Conservation (phyloP, 2,797 vertebrate genomes). For the Pseudochirops cupreus region DNA sequence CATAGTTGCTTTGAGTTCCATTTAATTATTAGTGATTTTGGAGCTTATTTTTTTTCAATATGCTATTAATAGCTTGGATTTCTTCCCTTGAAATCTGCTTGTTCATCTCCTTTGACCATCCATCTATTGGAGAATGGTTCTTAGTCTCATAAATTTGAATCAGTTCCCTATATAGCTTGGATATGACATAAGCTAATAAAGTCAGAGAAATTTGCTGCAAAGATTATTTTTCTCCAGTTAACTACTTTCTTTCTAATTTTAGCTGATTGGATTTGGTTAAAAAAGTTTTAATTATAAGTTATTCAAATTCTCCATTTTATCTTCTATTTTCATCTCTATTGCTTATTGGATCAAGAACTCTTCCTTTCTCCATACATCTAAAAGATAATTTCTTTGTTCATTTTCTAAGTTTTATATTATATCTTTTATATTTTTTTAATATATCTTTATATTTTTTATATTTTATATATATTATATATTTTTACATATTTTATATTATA, state of each 20-base stretch:
- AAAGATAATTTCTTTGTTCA: not conserved
- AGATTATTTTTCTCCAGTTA: not conserved
- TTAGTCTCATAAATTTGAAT: not conserved
- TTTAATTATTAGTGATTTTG: not conserved
- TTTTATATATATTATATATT: no score
- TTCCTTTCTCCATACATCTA: not conserved
- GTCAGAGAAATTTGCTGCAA: not conserved
- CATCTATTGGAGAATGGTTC: not conserved
- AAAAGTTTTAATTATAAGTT: not conserved
- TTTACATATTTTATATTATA: no score
- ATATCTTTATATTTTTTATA: no score
- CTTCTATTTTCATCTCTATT: not conserved
- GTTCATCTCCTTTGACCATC: not conserved
- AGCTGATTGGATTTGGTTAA: not conserved
- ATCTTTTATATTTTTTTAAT: no score
- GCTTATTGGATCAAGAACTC: not conserved
- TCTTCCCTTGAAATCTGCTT: not conserved
- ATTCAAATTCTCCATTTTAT: not conserved
- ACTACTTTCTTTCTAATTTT: not conserved
- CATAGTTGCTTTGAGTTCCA: not conserved
- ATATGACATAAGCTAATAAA: not conserved
- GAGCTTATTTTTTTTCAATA: not conserved
- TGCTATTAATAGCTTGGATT: not conserved
- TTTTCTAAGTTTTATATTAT: not conserved
- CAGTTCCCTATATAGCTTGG: not conserved